A percentile compares a stretch with the other conserved stretches of the same genome.
Conservation (phyloP, 2,888 invertebrate genomes). For the Melanotus villosus region DNA sequence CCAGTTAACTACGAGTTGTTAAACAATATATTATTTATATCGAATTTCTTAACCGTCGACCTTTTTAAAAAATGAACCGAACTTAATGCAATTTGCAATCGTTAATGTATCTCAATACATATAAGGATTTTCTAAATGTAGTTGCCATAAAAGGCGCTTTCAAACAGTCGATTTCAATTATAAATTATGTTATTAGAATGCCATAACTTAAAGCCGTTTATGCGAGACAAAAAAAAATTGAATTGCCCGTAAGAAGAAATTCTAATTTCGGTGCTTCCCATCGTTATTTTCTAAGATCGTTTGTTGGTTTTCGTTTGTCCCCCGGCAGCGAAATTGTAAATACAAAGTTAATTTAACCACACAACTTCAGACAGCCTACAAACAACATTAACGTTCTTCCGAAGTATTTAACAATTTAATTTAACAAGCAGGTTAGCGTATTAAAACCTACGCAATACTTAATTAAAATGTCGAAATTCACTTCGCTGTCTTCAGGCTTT, state of each 20-base stretch:
- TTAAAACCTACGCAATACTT: slow-evolving; percentile 49
- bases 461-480: slow-evolving; percentile 53
- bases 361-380: slow-evolving; percentile 41
- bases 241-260: neutral
- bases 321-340: slow-evolving; percentile 32
- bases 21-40: slow-evolving; percentile 12
- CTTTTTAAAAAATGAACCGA: neutral
- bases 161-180: neutral
- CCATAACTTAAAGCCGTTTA: neutral
- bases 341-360: slow-evolving; percentile 42
- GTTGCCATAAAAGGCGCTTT: neutral
- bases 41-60: slow-evolving; percentile 15
- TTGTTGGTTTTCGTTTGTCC: slow-evolving; percentile 26
- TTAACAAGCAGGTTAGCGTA: slow-evolving; percentile 44
- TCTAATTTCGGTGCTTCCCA: neutral
- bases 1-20: too few species aligned
- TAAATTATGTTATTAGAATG: neutral
- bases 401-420: slow-evolving; percentile 47
- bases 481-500: slow-evolving; percentile 32
- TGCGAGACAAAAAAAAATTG: neutral
- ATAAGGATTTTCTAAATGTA: neutral
- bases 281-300: slow-evolving; percentile 22
- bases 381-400: slow-evolving; percentile 41
- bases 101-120: neutral
- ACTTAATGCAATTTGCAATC: slow-evolving; percentile 3